Evolutionary conservation across 2,797 vertebrate species (phyloP).

Genomic region (Champsocephalus gunnari): DNA sequence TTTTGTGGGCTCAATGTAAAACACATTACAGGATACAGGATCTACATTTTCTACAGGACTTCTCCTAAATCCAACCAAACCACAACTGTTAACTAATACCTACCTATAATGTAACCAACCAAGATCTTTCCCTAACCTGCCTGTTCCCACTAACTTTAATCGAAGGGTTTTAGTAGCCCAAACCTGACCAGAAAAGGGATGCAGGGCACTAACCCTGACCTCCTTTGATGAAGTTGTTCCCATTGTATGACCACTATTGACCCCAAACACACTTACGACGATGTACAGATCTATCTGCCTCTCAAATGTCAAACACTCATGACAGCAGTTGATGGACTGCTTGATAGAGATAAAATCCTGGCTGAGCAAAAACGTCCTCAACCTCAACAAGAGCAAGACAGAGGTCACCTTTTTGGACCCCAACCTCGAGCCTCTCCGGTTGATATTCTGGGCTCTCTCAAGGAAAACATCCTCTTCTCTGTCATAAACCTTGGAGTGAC

Average conservation of each 20-base stretch:
- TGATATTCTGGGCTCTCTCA: no score
- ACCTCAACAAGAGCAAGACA: no score
- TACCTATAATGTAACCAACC: not conserved
- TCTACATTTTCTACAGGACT: not conserved
- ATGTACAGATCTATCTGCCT: no score
- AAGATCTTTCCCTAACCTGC: not conserved
- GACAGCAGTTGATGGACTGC: no score
- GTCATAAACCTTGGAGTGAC: no score
- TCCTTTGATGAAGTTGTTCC: not conserved
- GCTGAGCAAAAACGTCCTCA: no score
- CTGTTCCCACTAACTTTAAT: not conserved
- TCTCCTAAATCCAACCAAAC: not conserved
- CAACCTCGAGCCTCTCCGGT: no score
- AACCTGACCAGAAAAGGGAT: not conserved
- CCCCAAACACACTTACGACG: not conserved
- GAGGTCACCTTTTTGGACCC: no score
- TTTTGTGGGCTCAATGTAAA: not conserved
- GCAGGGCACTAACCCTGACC: not conserved
- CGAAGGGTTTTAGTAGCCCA: not conserved
- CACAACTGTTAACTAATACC: not conserved
- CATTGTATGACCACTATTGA: not conserved
- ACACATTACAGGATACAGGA: not conserved
- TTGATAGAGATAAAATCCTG: no score
- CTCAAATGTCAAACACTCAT: no score
- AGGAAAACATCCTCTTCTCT: no score